Base-by-base conservation (phyloP, 2,113 vertebrate genomes). In the Mola mola region DNA sequence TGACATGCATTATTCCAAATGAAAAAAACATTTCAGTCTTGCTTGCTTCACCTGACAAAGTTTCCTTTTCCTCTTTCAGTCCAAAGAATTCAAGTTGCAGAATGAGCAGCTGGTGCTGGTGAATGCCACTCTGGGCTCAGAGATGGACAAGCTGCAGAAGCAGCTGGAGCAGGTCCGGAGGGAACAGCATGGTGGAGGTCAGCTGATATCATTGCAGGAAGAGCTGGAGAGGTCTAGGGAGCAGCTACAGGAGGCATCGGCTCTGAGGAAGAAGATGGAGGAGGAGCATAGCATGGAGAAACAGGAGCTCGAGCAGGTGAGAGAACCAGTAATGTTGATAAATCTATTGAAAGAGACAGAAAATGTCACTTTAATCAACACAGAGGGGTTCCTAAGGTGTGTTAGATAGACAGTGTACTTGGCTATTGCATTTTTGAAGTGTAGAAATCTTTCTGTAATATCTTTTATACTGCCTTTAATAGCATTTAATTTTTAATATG, bases 121-220 rank as follows among this genome's bases (percentile, higher is more conserved):
- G 5, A 90, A 91, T 0, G 38, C 65, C 8, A 15, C 42, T 0
- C 86, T 94, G 46, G 64, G 82, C 15, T 72, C 81, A 0, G 95
- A 98, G 84, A 83, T 98, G 11, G 88, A 71, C 58, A 95, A 92
- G 69, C 88, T 98, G 78, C 94, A 93, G 84, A 95, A 93, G 76
- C 90, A 96, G 72, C 89, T 99, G 87, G 75, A 91, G 10, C 75
- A 55, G 6, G 60, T 91, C 19, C 90, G 89, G 37, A 87, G 17
- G 79, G 89, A 4, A 11, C 90, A 78, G 9, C 71, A 52, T 0
- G 88, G 87, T 0, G 55, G 34, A 24, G 84, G 67, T 33, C 93
- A 91, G 77, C 58, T 93, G 3, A 20, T 37, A n/a, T 90, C 88
- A 1, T 86, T 99, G 71, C 93, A 93, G 79, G 89, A 93, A 12